phyloP scores from a whole-genome alignment of 2,797 vertebrate species.

The Falco peregrinus region DNA sequence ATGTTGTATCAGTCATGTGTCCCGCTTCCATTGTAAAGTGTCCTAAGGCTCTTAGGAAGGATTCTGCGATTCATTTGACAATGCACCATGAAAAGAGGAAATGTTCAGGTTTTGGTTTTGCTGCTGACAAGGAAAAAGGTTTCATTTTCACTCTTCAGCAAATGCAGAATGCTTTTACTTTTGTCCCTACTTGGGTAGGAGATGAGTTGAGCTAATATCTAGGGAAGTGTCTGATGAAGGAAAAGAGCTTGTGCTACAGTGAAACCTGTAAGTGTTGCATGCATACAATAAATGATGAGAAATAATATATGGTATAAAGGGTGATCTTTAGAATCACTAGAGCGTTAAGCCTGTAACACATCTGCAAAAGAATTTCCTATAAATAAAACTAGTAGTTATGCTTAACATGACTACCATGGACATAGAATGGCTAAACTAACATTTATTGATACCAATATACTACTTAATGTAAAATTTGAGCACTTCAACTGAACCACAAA shows the following conservation, averaged over 20 bases:
- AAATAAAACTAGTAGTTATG: neutral
- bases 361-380: neutral
- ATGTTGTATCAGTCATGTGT: accelerated
- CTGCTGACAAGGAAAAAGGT: neutral
- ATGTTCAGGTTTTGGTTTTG: neutral
- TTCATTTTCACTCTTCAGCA: neutral
- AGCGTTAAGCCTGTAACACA: neutral
- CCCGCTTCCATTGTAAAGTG: neutral
- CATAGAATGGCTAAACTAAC: neutral
- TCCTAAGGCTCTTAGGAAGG: neutral
- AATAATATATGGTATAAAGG: neutral
- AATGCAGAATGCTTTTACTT: neutral
- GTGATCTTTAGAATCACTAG: neutral
- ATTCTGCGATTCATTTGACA: neutral
- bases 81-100: neutral
- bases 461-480: neutral
- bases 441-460: neutral
- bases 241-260: neutral
- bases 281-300: neutral
- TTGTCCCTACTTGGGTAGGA: neutral
- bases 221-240: neutral
- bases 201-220: neutral
- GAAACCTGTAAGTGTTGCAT: neutral
- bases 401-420: neutral
- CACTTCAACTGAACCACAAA: neutral